Conservation (phyloP, 2,797 vertebrate species). For the Coendou prehensilis region DNA sequence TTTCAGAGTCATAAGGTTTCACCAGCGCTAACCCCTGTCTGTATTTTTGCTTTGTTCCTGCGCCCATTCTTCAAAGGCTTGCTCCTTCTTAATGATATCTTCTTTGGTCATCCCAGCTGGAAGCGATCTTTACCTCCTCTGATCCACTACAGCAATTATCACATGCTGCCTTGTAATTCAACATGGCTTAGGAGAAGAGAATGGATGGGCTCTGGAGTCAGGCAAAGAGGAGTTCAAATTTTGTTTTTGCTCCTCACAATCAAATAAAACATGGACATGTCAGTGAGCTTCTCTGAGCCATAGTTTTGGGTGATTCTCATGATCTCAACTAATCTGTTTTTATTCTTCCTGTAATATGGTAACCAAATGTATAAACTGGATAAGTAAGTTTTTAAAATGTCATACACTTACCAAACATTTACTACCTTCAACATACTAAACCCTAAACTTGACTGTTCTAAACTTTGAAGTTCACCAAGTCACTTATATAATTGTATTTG, state of each 20-base stretch:
- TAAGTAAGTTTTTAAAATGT: conserved; percentile 34
- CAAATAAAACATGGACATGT: not conserved
- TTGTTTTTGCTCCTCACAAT: conserved; percentile 51
- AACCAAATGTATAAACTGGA: not conserved
- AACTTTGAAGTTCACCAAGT: conserved; percentile 39
- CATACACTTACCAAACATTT: not conserved
- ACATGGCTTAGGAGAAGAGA: conserved; percentile 55
- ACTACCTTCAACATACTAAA: not conserved
- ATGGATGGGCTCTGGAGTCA: conserved; percentile 1
- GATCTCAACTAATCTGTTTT: not conserved
- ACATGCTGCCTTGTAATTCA: conserved; percentile 79
- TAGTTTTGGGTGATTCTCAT: not conserved
- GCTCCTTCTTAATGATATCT: conserved; percentile 75
- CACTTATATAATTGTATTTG: not conserved
- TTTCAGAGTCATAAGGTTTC: conserved; percentile 65
- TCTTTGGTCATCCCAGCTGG: conserved; percentile 82
- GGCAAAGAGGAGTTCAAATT: conserved; percentile 56
- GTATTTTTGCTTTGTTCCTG: conserved; percentile 71
- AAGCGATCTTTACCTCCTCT: conserved; percentile 78
- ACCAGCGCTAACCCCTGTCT: conserved; percentile 14
- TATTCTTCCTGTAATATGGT: not conserved
- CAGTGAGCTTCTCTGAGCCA: conserved; percentile 7
- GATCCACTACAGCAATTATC: conserved; percentile 76
- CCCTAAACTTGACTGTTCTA: conserved; percentile 7
- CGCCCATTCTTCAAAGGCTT: conserved; percentile 74